Conservation (phyloP, 2,113 vertebrate genomes). For the Scomber colias region DNA sequence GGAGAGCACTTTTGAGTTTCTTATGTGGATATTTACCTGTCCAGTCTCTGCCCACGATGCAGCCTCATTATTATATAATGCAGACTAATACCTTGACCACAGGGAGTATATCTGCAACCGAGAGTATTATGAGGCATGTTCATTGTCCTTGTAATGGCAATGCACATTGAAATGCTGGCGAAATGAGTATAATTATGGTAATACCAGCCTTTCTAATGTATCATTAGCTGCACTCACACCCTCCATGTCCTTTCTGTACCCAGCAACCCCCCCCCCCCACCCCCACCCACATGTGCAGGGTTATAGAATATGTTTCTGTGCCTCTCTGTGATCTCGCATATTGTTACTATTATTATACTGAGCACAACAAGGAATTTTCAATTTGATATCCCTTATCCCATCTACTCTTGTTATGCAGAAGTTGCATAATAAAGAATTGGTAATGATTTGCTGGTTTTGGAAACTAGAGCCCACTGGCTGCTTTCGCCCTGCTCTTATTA, state of each 20-base stretch:
- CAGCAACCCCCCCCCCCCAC: slow-evolving; percentile 19
- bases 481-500: slow-evolving; percentile 55
- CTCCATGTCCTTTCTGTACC: slow-evolving; percentile 56
- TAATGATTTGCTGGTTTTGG: slow-evolving; percentile 60
- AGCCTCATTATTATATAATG: slow-evolving; percentile 39
- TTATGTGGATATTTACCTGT: slow-evolving; percentile 12
- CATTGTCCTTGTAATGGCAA: slow-evolving; percentile 73
- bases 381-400: slow-evolving; percentile 32
- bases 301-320: slow-evolving; percentile 62
- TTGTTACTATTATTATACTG: slow-evolving; percentile 59
- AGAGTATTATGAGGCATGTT: slow-evolving; percentile 59
- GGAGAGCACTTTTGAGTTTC: slow-evolving; percentile 24
- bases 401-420: slow-evolving; percentile 33
- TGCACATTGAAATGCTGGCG: slow-evolving; percentile 64
- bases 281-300: slow-evolving; percentile 23
- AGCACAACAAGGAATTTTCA: slow-evolving; percentile 60
- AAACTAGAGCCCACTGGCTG: slow-evolving; percentile 48
- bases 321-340: slow-evolving; percentile 31
- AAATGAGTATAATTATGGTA: slow-evolving; percentile 81
- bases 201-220: slow-evolving; percentile 75
- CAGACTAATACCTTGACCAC: slow-evolving; percentile 54
- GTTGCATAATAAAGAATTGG: slow-evolving; percentile 53
- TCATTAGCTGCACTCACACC: slow-evolving; percentile 76
- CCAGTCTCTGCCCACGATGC: slow-evolving; percentile 1
- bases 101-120: slow-evolving; percentile 51